phyloP scores from a whole-genome alignment of 1,140 invertebrate genomes.

The Macrotrachela quadricornifera region DNA sequence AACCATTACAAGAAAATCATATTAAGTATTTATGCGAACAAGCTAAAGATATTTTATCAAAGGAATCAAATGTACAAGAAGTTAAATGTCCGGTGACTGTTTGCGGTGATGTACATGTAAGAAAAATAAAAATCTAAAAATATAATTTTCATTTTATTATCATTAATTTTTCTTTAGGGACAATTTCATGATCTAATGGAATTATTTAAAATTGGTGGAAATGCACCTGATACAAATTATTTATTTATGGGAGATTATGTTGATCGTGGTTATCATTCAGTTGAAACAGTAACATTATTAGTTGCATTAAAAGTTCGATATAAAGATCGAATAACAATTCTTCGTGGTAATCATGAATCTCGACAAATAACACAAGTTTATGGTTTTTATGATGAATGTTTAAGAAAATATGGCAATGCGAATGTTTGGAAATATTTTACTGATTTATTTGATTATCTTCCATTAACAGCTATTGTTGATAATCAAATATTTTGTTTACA shows the following conservation, averaged over 20 bases:
- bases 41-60: conserved; percentile 95
- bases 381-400: conserved; percentile 95
- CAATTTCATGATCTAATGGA: conserved; percentile 99
- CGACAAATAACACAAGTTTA: conserved; percentile 98
- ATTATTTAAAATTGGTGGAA: conserved; percentile 92
- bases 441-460: conserved; percentile 95
- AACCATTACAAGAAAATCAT: conserved; percentile 98
- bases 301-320: conserved; percentile 94
- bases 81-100: conserved; percentile 98
- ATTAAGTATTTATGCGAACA: conserved; percentile 98
- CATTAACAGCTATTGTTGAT: conserved; percentile 88
- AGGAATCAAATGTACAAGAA: conserved; percentile 98
- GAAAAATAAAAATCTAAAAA: too few species aligned
- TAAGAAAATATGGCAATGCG: conserved; percentile 96
- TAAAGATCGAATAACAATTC: conserved; percentile 93
- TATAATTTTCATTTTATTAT: too few species aligned
- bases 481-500: conserved; percentile 94
- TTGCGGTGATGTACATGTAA: conserved; percentile 86
- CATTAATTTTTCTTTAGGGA: conserved; percentile 68
- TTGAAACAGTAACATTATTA: conserved; percentile 92
- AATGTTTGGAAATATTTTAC: conserved; percentile 99
- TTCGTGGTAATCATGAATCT: conserved; percentile 96
- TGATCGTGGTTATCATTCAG: conserved; percentile 96
- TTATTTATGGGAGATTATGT: conserved; percentile 99
- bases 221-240: conserved; percentile 97